Conservation (phyloP, 2,113 vertebrate genomes). For the Taxidea taxus region DNA sequence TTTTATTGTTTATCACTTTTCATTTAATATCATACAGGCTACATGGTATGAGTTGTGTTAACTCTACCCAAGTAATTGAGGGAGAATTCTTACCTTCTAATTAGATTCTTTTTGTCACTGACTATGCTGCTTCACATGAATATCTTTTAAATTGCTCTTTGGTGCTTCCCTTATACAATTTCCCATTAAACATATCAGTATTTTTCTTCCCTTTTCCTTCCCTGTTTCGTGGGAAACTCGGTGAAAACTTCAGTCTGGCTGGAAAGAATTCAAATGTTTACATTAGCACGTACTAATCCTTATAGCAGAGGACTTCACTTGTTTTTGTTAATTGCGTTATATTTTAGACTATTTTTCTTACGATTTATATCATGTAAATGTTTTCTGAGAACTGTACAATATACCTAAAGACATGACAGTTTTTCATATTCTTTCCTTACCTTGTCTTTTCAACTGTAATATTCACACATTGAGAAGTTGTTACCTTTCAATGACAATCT, state of each 20-base stretch:
- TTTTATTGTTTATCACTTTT: background rate
- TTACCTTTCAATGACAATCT: background rate
- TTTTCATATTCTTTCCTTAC: background rate
- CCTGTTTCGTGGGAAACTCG: background rate
- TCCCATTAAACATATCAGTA: background rate
- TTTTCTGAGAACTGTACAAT: background rate
- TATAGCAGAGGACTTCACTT: background rate
- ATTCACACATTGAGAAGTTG: background rate
- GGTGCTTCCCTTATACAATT: background rate
- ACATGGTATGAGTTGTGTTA: background rate
- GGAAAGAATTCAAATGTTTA: background rate
- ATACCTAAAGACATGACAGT: background rate
- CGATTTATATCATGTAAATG: background rate
- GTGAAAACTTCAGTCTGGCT: background rate
- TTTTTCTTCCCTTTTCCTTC: background rate
- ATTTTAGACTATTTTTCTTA: background rate
- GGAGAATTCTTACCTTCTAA: background rate
- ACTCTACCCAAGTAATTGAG: background rate
- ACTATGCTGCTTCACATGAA: background rate
- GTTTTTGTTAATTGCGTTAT: background rate
- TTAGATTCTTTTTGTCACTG: background rate
- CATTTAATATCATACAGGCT: background rate
- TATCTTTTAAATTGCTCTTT: background rate
- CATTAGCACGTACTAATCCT: background rate
- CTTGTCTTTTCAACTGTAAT: background rate